These are phyloP conservation scores for Bombus confusus DNA, from an alignment of 1,140 invertebrate genomes.

Conservation along the genomic window DNA sequence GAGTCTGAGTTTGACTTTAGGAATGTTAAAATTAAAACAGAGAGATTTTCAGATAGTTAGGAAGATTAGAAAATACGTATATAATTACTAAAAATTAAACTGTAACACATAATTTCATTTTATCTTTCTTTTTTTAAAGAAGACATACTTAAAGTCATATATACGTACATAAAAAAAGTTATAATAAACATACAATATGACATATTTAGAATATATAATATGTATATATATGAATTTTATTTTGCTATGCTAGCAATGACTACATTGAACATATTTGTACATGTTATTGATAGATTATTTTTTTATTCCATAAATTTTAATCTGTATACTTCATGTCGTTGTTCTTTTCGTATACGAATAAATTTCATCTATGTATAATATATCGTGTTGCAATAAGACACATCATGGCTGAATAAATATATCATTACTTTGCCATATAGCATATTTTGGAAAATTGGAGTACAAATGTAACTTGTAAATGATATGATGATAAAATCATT, in stretches of 20 bases:
- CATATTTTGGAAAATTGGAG: neutral
- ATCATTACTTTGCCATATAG: neutral
- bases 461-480: neutral
- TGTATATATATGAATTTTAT: constrained; percentile 11
- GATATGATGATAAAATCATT: neutral
- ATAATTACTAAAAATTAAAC: neutral
- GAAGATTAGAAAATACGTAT: neutral
- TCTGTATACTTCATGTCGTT: neutral
- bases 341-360: neutral
- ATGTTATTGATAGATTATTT: too few relatives aligned
- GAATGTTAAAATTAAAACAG: constrained; percentile 8
- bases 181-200: neutral
- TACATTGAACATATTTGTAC: too few relatives aligned
- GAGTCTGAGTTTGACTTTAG: neutral
- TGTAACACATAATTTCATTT: neutral
- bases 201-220: constrained; percentile 6
- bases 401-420: neutral
- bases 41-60: neutral
- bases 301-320: too few relatives aligned
- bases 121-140: neutral
- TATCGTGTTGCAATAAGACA: neutral
- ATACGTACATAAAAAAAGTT: neutral
- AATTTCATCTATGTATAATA: neutral
- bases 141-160: neutral
- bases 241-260: neutral